Evolutionary conservation across 2,113 vertebrate genomes (phyloP).

Genomic region (Donacobius atricapilla): DNA sequence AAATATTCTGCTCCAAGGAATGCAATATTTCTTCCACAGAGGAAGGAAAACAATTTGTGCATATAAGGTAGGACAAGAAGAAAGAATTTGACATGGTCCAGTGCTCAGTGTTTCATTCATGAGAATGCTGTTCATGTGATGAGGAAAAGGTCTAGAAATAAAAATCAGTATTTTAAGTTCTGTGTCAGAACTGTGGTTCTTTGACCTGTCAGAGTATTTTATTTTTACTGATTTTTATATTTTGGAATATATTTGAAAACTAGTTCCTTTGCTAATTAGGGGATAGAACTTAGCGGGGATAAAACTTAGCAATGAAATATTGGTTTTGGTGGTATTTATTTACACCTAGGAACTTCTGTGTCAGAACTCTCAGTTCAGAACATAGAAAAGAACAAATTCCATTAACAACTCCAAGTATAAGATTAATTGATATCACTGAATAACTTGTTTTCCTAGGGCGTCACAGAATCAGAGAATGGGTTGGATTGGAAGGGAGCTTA

Average conservation of each 20-base stretch:
- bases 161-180: not conserved
- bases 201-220: not conserved
- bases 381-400: not conserved
- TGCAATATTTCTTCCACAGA: not conserved
- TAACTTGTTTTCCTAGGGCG: not conserved
- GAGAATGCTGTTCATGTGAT: not conserved
- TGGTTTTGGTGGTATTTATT: not conserved
- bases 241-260: not conserved
- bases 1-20: not conserved
- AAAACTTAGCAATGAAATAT: not conserved
- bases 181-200: not conserved
- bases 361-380: not conserved
- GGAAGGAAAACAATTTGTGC: not conserved
- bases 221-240: not conserved
- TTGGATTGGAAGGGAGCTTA: not conserved
- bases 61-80: not conserved
- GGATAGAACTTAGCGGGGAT: not conserved
- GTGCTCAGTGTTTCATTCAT: not conserved
- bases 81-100: not conserved
- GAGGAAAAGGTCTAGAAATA: not conserved
- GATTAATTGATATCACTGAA: not conserved
- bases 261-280: not conserved
- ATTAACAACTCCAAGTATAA: not conserved
- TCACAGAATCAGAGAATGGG: not conserved
- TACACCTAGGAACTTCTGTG: not conserved